A percentile compares a stretch with the other conserved stretches of the same genome.
Evolutionary conservation across 1,140 invertebrate species (phyloP).

Genomic region (Calliphora vicina): DNA sequence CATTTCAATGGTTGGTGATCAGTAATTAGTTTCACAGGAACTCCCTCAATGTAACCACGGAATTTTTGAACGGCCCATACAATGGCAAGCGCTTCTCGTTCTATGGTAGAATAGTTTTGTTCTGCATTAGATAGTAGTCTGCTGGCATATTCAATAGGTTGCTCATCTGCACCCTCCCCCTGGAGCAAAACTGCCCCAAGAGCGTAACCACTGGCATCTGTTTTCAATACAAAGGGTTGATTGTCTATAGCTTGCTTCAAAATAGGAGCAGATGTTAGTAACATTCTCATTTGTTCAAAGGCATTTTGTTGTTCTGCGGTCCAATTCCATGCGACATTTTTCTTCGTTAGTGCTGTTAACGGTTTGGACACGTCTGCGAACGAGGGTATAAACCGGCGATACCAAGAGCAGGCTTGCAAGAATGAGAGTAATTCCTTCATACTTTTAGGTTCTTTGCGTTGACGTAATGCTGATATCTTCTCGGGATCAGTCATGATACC

Average conservation of each 20-base stretch:
- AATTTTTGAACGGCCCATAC: slow-evolving; percentile 61
- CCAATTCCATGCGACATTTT: slow-evolving; percentile 51
- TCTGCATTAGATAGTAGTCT: too few relatives aligned
- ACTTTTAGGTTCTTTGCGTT: neutral
- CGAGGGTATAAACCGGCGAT: slow-evolving; percentile 44
- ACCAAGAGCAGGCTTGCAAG: slow-evolving; percentile 43
- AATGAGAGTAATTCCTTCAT: slow-evolving; percentile 11
- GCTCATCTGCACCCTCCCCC: neutral
- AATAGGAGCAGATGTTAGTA: slow-evolving; percentile 45
- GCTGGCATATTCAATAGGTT: slow-evolving; percentile 26
- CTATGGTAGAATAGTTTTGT: slow-evolving; percentile 57
- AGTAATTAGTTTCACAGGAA: slow-evolving; percentile 52
- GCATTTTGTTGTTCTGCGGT: slow-evolving; percentile 40
- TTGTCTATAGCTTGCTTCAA: slow-evolving; percentile 38
- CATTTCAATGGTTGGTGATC: slow-evolving; percentile 49
- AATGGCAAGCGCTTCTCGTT: slow-evolving; percentile 62
- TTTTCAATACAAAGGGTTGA: slow-evolving; percentile 44
- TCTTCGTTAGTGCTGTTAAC: slow-evolving; percentile 53
- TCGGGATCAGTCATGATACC: neutral
- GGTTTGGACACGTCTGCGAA: slow-evolving; percentile 56
- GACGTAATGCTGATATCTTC: slow-evolving; percentile 36
- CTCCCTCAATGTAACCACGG: slow-evolving; percentile 47
- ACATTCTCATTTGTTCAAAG: slow-evolving; percentile 44
- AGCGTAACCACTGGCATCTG: slow-evolving; percentile 45
- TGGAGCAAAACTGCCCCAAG: slow-evolving; percentile 29